These are phyloP conservation scores for Sparus aurata DNA, from an alignment of 2,797 vertebrate species.

Conservation along the genomic window DNA sequence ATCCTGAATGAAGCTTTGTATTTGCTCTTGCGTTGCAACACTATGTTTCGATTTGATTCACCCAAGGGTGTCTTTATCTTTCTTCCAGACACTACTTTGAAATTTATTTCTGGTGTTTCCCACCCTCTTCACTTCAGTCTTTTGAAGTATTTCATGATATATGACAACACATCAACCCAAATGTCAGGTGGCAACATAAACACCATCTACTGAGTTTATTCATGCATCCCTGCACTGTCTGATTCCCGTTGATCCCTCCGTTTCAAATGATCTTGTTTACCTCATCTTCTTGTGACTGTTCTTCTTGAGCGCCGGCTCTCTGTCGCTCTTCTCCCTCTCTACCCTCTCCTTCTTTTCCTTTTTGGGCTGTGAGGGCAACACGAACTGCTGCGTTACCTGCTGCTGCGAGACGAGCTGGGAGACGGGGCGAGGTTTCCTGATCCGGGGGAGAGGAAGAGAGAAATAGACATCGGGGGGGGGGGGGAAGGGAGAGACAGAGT, in stretches of 20 bases:
- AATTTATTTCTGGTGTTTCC: slow-evolving; percentile 20
- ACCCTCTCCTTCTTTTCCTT: slow-evolving; percentile 99
- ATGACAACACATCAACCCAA: slow-evolving; percentile 26
- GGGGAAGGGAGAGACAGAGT: slow-evolving; percentile 40
- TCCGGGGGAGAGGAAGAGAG: slow-evolving; percentile 8
- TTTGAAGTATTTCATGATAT: slow-evolving; percentile 33
- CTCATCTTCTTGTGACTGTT: slow-evolving; percentile 99
- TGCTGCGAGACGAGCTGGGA: slow-evolving; percentile 99
- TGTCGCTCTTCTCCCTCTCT: slow-evolving; percentile 97
- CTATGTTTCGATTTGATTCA: background rate
- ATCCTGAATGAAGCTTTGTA: background rate
- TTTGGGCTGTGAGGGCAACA: slow-evolving; percentile 97
- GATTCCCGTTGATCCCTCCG: slow-evolving; percentile 29
- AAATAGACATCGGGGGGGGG: slow-evolving; percentile 36
- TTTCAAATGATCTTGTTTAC: slow-evolving; percentile 80
- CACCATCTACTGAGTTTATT: slow-evolving; percentile 39
- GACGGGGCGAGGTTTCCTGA: slow-evolving; percentile 98
- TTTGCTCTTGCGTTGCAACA: background rate
- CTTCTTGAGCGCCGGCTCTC: slow-evolving; percentile 96
- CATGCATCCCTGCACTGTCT: slow-evolving; percentile 31
- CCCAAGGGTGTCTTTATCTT: slow-evolving; percentile 18
- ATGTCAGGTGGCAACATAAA: slow-evolving; percentile 34
- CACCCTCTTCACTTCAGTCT: background rate
- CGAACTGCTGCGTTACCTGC: slow-evolving; percentile 98
- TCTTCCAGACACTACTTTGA: slow-evolving; percentile 10